Evolutionary conservation across 2,113 vertebrate species (phyloP).

Genomic region (Marcusenius ussheri): DNA sequence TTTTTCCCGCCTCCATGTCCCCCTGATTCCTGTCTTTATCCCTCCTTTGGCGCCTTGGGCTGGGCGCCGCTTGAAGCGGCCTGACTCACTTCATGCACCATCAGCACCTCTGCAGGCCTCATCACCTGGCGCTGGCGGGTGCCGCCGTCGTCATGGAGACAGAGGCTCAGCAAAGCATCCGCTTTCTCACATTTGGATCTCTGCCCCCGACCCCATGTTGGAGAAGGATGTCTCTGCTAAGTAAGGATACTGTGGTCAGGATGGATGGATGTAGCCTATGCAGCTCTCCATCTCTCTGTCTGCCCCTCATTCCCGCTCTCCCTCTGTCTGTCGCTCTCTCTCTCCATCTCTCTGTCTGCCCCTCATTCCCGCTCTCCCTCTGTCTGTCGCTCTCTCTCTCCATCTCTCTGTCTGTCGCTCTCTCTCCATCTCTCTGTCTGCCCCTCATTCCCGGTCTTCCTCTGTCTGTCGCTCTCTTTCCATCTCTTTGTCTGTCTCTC

Average conservation of each 20-base stretch:
- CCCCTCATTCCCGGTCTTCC: background rate
- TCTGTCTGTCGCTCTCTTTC: background rate
- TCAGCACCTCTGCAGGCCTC: background rate
- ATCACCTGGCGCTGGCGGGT: background rate
- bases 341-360: background rate
- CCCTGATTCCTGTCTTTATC: background rate
- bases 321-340: background rate
- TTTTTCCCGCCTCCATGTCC: background rate
- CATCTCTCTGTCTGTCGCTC: background rate
- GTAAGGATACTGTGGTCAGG: background rate
- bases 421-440: background rate
- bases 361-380: background rate
- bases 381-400: background rate
- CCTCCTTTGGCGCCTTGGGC: background rate
- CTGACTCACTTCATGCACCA: background rate
- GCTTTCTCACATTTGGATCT: background rate
- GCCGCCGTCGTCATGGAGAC: background rate
- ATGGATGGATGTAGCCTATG: background rate
- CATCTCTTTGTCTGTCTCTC: background rate
- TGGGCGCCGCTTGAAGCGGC: background rate
- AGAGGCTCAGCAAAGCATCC: background rate
- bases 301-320: too few relatives aligned
- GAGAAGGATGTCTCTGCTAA: background rate
- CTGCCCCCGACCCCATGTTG: background rate
- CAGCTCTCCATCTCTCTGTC: background rate